These are phyloP conservation scores for Ophiodon elongatus DNA, from an alignment of 2,113 vertebrate species.

Conservation along the genomic window DNA sequence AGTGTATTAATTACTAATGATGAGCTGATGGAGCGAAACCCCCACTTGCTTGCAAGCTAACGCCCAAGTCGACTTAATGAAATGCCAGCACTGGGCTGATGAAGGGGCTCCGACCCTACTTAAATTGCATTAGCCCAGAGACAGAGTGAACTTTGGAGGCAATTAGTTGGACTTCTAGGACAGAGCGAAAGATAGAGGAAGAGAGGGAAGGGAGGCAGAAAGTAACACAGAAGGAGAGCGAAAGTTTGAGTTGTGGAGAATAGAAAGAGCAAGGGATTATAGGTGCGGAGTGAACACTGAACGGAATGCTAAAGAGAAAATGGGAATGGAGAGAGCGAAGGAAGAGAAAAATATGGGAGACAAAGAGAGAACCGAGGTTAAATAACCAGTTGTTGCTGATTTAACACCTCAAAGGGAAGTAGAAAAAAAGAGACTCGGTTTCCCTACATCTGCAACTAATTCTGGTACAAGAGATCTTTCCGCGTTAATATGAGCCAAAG, in stretches of 20 bases:
- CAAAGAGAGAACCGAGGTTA: constrained; percentile 8
- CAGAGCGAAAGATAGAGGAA: constrained; percentile 52
- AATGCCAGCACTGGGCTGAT: constrained; percentile 92
- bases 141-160: constrained; percentile 92
- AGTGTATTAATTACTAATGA: constrained; percentile 91
- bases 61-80: constrained; percentile 86
- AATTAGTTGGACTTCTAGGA: constrained; percentile 79
- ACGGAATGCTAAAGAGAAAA: constrained; percentile 43
- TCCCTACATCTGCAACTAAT: background rate
- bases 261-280: constrained; percentile 59
- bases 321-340: background rate
- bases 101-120: constrained; percentile 88
- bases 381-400: constrained; percentile 35
- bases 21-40: constrained; percentile 81
- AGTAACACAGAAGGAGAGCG: constrained; percentile 50
- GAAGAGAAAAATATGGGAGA: background rate
- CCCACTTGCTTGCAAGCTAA: constrained; percentile 80
- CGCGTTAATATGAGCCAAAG: background rate
- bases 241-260: constrained; percentile 41
- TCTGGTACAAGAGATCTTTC: too few relatives aligned
- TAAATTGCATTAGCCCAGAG: constrained; percentile 90
- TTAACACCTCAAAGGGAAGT: constrained; percentile 29
- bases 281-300: constrained; percentile 20
- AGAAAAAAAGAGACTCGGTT: constrained; percentile 7
- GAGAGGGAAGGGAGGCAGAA: constrained; percentile 43